Evolutionary conservation across 2,797 vertebrate genomes (phyloP), one percentile per base, ranked within the genome.

Genomic region (Acipenser transmontanus): DNA sequence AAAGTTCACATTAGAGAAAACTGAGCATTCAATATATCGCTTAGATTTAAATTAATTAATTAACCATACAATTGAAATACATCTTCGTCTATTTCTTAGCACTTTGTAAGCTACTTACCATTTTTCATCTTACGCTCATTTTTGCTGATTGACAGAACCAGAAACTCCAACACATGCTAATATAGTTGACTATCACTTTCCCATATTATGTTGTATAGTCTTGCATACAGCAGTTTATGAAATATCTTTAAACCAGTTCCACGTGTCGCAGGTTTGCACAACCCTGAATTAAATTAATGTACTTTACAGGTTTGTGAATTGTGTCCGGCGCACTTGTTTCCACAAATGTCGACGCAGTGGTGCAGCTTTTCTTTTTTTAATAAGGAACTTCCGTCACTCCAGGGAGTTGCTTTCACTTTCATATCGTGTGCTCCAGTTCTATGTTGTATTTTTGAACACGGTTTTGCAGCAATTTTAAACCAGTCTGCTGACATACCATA

Each of bases 71-170:
- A 34, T 4, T 34, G 34, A 34, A 34, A 34, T 34, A 34, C 4
- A 34, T 34, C 34, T 34, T 34, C 34, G 2, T 3, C 34, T 34
- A 34, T 34, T 34, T 34, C 34, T 34, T 34, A 34, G 2, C 34
- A 34, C 34, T 34, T 34, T 34, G 34, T 34, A 34, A 34, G 34
- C 34, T 68, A 84, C 87, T 88, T 65, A 89, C 89, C 89, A 91
- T 91, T 85, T 79, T 84, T 89, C 86, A 89, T 88, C 87, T 83
- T 82, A 85, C 72, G 80, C 71, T 82, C 82, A 86, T 85, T 14
- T 69, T 86, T 82, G 69, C 76, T 67, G 69, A 70, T 70, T 70
- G 63, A 65, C 69, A 65, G 68, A 80, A 70, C 69, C 61, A 64
- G 72, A 66, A 70, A 70, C 65, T 70, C 69, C 69, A 65, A 60